Percentiles rank a stretch among this genome's conserved stretches.
Conservation (phyloP, 1,140 invertebrate species). For the Lepidurus arcticus region DNA sequence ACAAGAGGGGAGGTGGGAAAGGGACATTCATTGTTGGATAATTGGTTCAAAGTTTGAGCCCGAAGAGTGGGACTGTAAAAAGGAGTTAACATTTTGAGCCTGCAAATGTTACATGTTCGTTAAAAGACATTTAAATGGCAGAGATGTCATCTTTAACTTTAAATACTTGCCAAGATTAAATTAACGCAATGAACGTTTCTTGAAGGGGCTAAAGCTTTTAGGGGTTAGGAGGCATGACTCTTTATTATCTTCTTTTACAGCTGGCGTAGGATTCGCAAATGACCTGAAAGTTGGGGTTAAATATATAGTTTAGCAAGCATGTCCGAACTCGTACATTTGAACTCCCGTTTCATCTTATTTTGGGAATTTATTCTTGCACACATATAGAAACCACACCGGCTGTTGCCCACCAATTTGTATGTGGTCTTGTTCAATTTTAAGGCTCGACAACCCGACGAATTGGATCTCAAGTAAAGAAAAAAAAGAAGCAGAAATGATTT, state of each 20-base stretch:
- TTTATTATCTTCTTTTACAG: not conserved
- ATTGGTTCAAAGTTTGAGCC: no score
- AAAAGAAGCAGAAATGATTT: not conserved
- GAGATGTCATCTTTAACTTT: not conserved
- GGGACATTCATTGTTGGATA: no score
- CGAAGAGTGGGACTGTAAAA: no score
- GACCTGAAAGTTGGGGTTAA: no score
- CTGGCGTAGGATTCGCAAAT: no score
- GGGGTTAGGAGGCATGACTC: constrained; percentile 27
- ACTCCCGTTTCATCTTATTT: constrained; percentile 38
- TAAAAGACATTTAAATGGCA: no score
- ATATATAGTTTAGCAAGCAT: no score
- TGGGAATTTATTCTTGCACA: constrained; percentile 35
- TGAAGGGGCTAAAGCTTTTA: no score
- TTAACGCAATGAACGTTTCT: not conserved
- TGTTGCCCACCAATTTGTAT: constrained; percentile 84
- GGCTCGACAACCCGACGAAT: constrained; percentile 83
- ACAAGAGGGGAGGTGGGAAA: no score
- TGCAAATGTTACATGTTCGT: no score
- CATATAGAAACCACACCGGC: constrained; percentile 67
- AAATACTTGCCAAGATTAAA: not conserved
- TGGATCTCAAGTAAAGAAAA: constrained; percentile 74
- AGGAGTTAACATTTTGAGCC: no score
- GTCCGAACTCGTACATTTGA: constrained; percentile 19
- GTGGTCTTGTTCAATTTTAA: constrained; percentile 94